Conservation (phyloP, 2,113 vertebrate species). For the Psilopogon haemacephalus region DNA sequence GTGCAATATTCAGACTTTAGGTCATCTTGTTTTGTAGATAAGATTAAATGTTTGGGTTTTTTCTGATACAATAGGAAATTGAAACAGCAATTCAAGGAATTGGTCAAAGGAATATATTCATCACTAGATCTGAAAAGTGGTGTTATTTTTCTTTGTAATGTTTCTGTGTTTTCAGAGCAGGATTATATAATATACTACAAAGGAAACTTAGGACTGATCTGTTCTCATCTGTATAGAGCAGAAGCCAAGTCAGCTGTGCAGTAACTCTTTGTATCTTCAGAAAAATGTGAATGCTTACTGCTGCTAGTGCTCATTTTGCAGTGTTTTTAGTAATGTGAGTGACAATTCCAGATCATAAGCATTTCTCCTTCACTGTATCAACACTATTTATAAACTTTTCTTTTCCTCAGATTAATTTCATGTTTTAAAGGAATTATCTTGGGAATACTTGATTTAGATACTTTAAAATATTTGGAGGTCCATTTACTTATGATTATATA, state of each 20-base stretch:
- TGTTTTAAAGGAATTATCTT: background rate
- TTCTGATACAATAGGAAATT: background rate
- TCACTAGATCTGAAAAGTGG: background rate
- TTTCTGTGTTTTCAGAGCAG: background rate
- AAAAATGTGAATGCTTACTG: background rate
- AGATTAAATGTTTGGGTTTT: background rate
- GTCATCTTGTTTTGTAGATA: background rate
- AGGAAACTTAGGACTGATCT: background rate
- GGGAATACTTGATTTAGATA: background rate
- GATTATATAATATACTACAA: background rate
- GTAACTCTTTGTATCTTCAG: background rate
- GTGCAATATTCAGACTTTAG: background rate
- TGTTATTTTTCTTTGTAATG: accelerated
- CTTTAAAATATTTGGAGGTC: background rate
- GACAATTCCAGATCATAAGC: background rate
- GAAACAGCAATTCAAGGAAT: background rate
- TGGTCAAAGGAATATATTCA: background rate
- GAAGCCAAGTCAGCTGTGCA: background rate
- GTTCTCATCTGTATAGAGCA: background rate
- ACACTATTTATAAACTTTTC: background rate
- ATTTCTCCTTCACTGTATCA: accelerated
- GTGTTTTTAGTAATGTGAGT: background rate
- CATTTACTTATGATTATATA: background rate
- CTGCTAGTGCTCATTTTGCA: background rate
- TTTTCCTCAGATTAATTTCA: background rate